Percentiles rank a stretch among this genome's conserved stretches.
phyloP scores from a whole-genome alignment of 35 echinoderm and acorn worm genomes.

The Hemicentrotus pulcherrimus region DNA sequence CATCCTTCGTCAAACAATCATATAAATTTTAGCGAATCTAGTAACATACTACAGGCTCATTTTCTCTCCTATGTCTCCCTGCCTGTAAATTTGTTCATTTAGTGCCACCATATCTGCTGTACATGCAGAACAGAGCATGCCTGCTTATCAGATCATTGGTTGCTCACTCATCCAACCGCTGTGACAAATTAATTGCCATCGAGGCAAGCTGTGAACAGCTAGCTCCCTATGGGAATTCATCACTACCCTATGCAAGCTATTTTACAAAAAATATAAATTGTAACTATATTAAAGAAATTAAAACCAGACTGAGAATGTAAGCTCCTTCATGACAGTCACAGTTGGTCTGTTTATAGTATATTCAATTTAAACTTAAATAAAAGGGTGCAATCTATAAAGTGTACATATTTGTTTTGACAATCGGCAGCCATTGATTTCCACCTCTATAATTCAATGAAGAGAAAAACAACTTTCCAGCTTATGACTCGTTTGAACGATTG shows the following conservation, averaged over 20 bases:
- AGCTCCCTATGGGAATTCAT: neutral
- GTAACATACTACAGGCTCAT: neutral
- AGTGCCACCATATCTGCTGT: neutral
- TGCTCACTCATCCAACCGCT: neutral
- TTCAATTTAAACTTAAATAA: neutral
- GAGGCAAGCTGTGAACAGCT: neutral
- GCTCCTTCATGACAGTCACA: too few species aligned
- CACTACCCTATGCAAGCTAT: neutral
- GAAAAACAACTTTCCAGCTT: too few species aligned
- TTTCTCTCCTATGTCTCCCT: neutral
- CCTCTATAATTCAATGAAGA: too few species aligned
- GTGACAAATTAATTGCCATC: neutral
- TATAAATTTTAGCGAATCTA: neutral
- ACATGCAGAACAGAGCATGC: neutral
- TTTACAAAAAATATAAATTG: neutral
- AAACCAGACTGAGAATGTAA: neutral
- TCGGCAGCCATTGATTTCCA: too few species aligned
- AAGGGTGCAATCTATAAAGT: neutral
- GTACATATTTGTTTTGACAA: too few species aligned
- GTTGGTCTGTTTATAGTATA: too few species aligned
- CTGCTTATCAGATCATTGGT: neutral
- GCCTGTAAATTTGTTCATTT: constrained; percentile 3
- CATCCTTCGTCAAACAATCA: neutral
- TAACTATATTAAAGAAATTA: neutral
- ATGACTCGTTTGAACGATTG: too few species aligned